Conservation (phyloP, 2,888 invertebrate genomes). For the Mythimna vitellina region DNA sequence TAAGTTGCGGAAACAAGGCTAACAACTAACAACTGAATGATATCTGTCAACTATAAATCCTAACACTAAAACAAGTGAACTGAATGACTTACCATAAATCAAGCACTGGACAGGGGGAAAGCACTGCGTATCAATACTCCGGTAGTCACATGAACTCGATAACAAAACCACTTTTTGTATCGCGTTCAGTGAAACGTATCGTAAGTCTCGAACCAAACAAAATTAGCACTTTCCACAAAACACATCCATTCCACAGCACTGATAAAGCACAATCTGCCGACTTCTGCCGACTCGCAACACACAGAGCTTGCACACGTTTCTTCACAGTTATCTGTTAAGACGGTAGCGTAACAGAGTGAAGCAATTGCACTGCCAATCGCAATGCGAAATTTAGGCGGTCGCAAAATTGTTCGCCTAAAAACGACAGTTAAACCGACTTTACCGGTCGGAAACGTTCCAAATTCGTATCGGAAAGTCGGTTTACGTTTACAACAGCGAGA, state of each 20-base stretch:
- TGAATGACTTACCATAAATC: constrained; percentile 85
- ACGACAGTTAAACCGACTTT: constrained; percentile 85
- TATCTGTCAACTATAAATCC: constrained; percentile 63
- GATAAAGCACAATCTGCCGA: constrained; percentile 83
- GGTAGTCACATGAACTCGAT: constrained; percentile 83
- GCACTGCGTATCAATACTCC: constrained; percentile 82
- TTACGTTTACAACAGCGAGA: constrained; percentile 66
- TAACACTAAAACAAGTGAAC: constrained; percentile 64
- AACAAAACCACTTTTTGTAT: constrained; percentile 84
- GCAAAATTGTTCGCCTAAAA: constrained; percentile 81
- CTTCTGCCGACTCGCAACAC: constrained; percentile 81
- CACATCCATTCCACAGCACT: constrained; percentile 85
- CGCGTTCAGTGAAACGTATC: constrained; percentile 84
- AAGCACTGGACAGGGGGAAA: constrained; percentile 81
- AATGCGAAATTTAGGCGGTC: constrained; percentile 85
- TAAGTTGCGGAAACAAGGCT: constrained; percentile 48
- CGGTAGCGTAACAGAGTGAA: constrained; percentile 83
- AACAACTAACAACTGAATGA: constrained; percentile 50
- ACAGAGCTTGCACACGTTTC: constrained; percentile 85
- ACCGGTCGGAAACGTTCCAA: constrained; percentile 87
- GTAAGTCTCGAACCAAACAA: constrained; percentile 77
- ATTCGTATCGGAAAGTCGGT: constrained; percentile 81
- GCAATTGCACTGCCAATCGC: constrained; percentile 85
- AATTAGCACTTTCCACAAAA: constrained; percentile 87
- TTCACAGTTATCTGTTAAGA: constrained; percentile 86